Evolutionary conservation across 2,888 invertebrate species (phyloP).

Genomic region (Catocala nupta): DNA sequence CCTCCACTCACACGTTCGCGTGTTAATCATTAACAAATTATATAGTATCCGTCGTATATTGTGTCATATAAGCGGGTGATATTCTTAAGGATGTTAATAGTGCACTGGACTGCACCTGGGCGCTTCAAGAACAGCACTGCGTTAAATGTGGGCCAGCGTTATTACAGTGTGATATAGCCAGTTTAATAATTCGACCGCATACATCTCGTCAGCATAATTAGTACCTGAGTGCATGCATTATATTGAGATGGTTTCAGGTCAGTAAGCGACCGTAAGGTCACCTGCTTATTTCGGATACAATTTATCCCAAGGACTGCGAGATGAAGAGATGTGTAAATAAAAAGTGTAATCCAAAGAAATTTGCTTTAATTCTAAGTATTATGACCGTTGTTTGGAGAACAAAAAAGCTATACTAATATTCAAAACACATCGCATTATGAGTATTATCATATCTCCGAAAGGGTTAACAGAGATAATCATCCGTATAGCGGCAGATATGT

Average conservation of each 20-base stretch:
- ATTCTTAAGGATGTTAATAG: not conserved
- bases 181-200: not conserved
- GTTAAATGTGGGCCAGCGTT: not conserved
- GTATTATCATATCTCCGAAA: too few species aligned
- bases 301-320: too few species aligned
- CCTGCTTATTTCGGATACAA: too few species aligned
- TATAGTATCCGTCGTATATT: constrained; percentile 7
- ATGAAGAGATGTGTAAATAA: too few species aligned
- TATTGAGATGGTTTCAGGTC: constrained; percentile 6
- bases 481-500: too few species aligned
- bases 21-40: constrained; percentile 38
- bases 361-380: too few species aligned
- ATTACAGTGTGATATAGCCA: not conserved
- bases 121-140: not conserved
- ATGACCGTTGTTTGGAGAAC: too few species aligned
- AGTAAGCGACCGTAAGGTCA: not conserved
- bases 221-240: constrained; percentile 3
- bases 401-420: too few species aligned
- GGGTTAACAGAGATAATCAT: too few species aligned
- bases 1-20: constrained; percentile 34
- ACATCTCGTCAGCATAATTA: constrained; percentile 1
- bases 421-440: too few species aligned
- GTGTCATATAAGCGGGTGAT: constrained; percentile 1
- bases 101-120: constrained; percentile 3
- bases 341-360: too few species aligned